Evolutionary conservation across 2,797 vertebrate species (phyloP).

Genomic region (Spheniscus humboldti): DNA sequence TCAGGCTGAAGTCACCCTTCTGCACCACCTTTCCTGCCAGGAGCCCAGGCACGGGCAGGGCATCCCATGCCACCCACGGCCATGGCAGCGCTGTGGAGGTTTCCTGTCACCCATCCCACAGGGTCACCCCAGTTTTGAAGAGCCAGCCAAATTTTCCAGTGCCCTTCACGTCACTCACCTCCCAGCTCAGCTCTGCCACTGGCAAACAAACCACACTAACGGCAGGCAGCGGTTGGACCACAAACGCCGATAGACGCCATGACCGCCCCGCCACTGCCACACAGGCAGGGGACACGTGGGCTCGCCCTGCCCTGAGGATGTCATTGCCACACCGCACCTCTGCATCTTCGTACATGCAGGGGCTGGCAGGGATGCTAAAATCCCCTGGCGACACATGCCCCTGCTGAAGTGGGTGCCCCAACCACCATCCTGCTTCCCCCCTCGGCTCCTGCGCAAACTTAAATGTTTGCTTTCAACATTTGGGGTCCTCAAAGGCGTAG

Average conservation of each 20-base stretch:
- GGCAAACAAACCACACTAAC: fast-evolving
- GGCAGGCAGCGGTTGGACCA: neutral
- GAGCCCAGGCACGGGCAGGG: neutral
- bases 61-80: neutral
- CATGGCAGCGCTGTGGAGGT: neutral
- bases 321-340: neutral
- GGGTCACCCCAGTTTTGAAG: neutral
- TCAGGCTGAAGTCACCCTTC: neutral
- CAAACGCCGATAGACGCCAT: fast-evolving
- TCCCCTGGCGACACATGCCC: neutral
- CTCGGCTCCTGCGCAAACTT: neutral
- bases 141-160: neutral
- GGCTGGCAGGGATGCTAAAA: neutral
- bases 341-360: fast-evolving
- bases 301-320: neutral
- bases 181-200: neutral
- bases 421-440: neutral
- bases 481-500: neutral
- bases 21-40: neutral
- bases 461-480: neutral
- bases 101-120: fast-evolving
- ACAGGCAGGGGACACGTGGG: neutral
- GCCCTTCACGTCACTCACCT: neutral
- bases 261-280: neutral
- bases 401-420: neutral